Percentiles rank a stretch among this genome's conserved stretches.
Evolutionary conservation across 1,140 invertebrate species (phyloP).

Genomic region (Anastrepha obliqua): DNA sequence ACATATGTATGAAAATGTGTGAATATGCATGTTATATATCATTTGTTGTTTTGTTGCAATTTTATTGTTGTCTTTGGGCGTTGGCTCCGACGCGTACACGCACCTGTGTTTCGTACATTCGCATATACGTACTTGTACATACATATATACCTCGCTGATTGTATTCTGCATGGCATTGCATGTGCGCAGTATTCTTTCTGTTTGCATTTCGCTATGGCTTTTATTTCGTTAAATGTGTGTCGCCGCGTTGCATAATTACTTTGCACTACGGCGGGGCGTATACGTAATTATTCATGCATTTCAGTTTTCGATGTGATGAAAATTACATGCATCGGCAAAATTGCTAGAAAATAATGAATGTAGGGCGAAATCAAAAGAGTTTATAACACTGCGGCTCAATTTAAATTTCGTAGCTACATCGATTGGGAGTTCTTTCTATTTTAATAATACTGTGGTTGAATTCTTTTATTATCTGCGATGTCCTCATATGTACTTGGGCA

Average conservation of each 20-base stretch:
- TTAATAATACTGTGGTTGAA: no score
- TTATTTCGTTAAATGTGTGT: not conserved
- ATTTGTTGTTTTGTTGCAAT: slow-evolving; percentile 29
- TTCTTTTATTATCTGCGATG: no score
- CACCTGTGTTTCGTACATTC: slow-evolving; percentile 7
- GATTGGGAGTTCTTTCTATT: no score
- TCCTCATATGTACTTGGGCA: no score
- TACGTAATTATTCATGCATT: slow-evolving; percentile 25
- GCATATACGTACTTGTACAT: not conserved
- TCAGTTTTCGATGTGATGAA: not conserved
- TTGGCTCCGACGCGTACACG: slow-evolving; percentile 46
- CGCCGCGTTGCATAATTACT: not conserved
- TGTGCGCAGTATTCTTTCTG: not conserved
- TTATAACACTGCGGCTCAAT: no score
- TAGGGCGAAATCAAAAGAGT: no score
- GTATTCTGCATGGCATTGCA: not conserved
- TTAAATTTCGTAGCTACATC: no score
- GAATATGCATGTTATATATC: not conserved
- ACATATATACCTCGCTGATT: not conserved
- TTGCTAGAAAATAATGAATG: no score
- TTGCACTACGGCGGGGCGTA: not conserved
- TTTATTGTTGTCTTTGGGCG: slow-evolving; percentile 49
- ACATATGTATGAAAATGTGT: not conserved
- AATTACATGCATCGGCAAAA: no score
- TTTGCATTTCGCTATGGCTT: slow-evolving; percentile 16